Evolutionary conservation across 2,113 vertebrate genomes (phyloP).

Genomic region (Hemibagrus wyckioides): DNA sequence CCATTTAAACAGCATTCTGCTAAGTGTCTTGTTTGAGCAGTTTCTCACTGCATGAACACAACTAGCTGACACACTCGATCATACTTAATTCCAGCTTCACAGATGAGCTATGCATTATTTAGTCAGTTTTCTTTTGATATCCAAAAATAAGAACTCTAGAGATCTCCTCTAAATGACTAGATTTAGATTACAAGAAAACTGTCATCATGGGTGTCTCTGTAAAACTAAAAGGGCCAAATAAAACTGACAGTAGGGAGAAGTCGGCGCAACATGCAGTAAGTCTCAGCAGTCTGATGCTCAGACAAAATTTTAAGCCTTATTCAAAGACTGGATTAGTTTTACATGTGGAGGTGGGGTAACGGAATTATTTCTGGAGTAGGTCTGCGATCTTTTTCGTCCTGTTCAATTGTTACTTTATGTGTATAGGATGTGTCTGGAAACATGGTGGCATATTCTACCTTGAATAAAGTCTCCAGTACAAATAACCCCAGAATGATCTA

Average conservation of each 20-base stretch:
- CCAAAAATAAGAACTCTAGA: slow-evolving; percentile 16
- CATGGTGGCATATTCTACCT: neutral
- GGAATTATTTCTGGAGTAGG: neutral
- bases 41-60: slow-evolving; percentile 18
- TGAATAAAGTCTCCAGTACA: neutral
- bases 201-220: neutral
- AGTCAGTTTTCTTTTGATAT: slow-evolving; percentile 17
- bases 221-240: slow-evolving; percentile 3
- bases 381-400: neutral
- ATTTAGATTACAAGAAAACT: slow-evolving; percentile 5
- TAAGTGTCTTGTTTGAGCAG: slow-evolving; percentile 53
- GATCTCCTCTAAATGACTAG: neutral
- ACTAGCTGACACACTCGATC: slow-evolving; percentile 11
- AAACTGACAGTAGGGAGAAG: neutral
- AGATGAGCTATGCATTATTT: slow-evolving; percentile 34
- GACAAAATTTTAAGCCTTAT: neutral
- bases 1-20: neutral
- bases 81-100: slow-evolving; percentile 31
- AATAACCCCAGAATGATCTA: neutral
- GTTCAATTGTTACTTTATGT: neutral
- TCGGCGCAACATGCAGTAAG: neutral
- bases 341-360: neutral
- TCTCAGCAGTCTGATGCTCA: slow-evolving; percentile 10
- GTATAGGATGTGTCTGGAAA: neutral
- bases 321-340: neutral